Base-by-base conservation (phyloP, 1,140 invertebrate genomes). In the Drosophila sp. region DNA sequence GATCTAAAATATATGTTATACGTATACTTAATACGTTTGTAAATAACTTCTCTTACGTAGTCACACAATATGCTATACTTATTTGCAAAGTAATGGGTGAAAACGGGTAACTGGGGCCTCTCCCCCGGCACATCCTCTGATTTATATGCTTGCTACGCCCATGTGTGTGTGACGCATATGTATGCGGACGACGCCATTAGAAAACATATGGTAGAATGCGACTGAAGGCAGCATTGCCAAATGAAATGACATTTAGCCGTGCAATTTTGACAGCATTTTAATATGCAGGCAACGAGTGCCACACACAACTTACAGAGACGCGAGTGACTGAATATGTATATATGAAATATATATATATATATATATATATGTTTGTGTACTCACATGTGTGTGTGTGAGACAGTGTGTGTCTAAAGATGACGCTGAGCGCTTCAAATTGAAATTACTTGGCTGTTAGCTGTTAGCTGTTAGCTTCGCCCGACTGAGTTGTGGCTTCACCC, bases 231-330 rank as follows among this genome's bases (percentile, higher is more conserved):
- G 43, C 43, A 41, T 45, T 71, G 72, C 57, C 61, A 83, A 84
- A 84, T 80, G 65, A 86, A 84, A 80, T 86, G 81, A 84, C 81
- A 84, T 75, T 82, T 82, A 83, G 77, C 81, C 62, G 80, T 78
- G 73, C 77, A 80, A 78, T 86, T 84, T 86, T 84, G 81, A 84
- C 81, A 84, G 70, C 77, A 67, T 78, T 84, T 86, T 86, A 86
- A 86, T 78, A 80, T 84, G 81, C 81, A 76, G 63, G 62, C 71
- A 72, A 59, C 54, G 51, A 58, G 45, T 32, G 45, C 13, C 9
- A 27, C 43, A 51, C 36, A 38, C 46, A 72, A 65, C 62, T 27
- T 41, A 4, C 13, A 51, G 11, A 25, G 16, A 40, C 9, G 1
- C 32, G 36, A 21, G 34, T 6, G 7, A 27, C 5, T 21, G 21